Base-by-base conservation (phyloP, 2,113 vertebrate genomes). In the Corythoichthys haematopterus region DNA sequence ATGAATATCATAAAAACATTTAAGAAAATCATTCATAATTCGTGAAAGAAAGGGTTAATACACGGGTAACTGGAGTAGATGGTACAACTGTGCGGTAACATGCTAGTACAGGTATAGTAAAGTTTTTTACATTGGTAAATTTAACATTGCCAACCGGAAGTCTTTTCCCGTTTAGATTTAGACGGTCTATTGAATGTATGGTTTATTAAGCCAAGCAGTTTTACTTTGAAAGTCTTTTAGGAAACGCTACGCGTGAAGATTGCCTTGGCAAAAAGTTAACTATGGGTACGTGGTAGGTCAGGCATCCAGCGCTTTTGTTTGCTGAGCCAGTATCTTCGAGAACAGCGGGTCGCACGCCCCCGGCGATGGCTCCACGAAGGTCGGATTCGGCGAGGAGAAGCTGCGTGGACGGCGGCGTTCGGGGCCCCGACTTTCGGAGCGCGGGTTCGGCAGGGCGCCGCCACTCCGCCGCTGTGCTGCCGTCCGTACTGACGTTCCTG, bases 401-500 rank as follows among this genome's bases (percentile, higher is more conserved):
- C 66, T 5, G 40, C 40, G 6, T 8, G 40, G 40, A 43, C 40
- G 77, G 66, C 16, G 84, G 64, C 5, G 37, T 61, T 4, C 79
- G 81, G 13, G 78, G 77, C 65, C 52, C 71, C 87, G 14, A 76
- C 83, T 85, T 88, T 4, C 79, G 86, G 66, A 84, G 20, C 55
- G 63, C 84, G 11, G 66, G 69, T 43, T 85, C 88, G 0, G 74
- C 57, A 10, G 52, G 20, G 20, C 52, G 52, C 8, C 88, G 90
- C 66, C 72, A 90, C 51, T 71, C 86, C 78, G 72, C 93, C 8
- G 81, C 91, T 33, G 84, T 97, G 10, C 88, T 98, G 81, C 95
- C 96, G 15, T 95, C 96, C 63, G 93, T 98, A 90, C 89, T 98
- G 64, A 98, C 96, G 87, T 98, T 98, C 82, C 94, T 93, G 28